These are phyloP conservation scores for Cataglyphis hispanica DNA, from an alignment of 1,140 invertebrate species.

Conservation along the genomic window DNA sequence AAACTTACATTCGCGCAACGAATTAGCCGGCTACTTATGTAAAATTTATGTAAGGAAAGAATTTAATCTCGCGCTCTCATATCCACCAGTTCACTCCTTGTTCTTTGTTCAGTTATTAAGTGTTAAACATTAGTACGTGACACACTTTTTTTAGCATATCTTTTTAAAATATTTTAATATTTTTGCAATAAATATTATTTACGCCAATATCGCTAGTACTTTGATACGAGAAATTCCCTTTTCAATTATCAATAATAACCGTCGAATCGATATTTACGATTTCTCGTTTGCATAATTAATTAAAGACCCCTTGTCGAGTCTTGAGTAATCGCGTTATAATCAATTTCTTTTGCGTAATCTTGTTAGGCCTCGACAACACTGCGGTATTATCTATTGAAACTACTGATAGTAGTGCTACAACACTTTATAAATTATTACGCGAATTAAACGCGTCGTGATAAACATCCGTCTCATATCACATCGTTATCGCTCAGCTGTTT, in stretches of 20 bases:
- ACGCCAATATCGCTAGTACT: slow-evolving; percentile 1
- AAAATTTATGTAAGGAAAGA: slow-evolving; percentile 43
- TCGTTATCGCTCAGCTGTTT: not conserved
- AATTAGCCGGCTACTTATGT: slow-evolving; percentile 28
- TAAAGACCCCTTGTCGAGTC: slow-evolving; percentile 24
- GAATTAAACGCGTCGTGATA: not conserved
- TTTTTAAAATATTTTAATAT: not conserved
- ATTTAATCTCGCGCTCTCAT: slow-evolving; percentile 37
- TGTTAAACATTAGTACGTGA: not conserved
- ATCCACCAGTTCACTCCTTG: not conserved
- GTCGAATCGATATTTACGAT: slow-evolving; percentile 41
- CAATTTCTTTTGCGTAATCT: slow-evolving; percentile 57
- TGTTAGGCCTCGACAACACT: not conserved
- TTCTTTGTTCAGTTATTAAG: slow-evolving; percentile 3
- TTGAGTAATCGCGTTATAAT: slow-evolving; percentile 44
- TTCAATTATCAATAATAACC: slow-evolving; percentile 60
- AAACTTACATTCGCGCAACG: not conserved
- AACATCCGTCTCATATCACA: no score
- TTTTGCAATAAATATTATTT: slow-evolving; percentile 16
- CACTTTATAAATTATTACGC: slow-evolving; percentile 49
- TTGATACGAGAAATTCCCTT: slow-evolving; percentile 51
- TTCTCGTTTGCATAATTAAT: slow-evolving; percentile 59
- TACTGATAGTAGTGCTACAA: not conserved
- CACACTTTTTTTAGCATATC: not conserved
- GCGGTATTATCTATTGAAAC: slow-evolving; percentile 41